These are phyloP conservation scores for Pentamera pediparva DNA, from an alignment of 53 echinoderm and acorn worm species.

Conservation along the genomic window DNA sequence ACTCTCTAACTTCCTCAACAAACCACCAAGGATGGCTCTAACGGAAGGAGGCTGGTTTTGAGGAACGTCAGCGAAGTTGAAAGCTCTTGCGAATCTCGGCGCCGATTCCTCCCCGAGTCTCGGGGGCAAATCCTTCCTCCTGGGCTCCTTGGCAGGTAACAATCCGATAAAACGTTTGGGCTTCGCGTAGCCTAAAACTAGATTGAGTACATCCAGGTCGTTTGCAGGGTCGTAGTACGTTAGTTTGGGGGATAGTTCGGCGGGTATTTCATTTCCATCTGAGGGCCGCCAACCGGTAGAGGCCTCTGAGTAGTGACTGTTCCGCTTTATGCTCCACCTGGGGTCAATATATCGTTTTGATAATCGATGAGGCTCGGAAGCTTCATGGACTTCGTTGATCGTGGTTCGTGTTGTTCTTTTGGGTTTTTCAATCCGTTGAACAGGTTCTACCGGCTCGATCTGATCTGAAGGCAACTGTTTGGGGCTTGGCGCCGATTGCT, in stretches of 20 bases:
- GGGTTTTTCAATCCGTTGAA: too few species aligned
- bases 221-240: too few species aligned
- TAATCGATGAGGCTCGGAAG: slow-evolving; percentile 8
- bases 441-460: too few species aligned
- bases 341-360: slow-evolving; percentile 10
- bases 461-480: too few species aligned
- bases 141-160: slow-evolving; percentile 23
- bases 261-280: too few species aligned
- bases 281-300: too few species aligned
- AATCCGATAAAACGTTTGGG: slow-evolving; percentile 17
- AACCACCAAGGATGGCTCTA: background rate
- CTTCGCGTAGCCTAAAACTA: background rate
- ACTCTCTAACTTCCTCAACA: background rate
- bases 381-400: background rate
- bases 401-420: too few species aligned
- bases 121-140: slow-evolving; percentile 23
- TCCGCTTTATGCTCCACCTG: background rate
- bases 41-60: background rate
- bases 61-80: background rate
- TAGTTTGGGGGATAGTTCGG: too few species aligned
- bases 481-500: too few species aligned
- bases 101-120: slow-evolving; percentile 24
- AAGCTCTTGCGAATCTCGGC: slow-evolving; percentile 11
- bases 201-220: background rate
- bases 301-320: too few species aligned